Conservation (phyloP, 2,888 invertebrate species). For the Seladonia tumulorum region DNA sequence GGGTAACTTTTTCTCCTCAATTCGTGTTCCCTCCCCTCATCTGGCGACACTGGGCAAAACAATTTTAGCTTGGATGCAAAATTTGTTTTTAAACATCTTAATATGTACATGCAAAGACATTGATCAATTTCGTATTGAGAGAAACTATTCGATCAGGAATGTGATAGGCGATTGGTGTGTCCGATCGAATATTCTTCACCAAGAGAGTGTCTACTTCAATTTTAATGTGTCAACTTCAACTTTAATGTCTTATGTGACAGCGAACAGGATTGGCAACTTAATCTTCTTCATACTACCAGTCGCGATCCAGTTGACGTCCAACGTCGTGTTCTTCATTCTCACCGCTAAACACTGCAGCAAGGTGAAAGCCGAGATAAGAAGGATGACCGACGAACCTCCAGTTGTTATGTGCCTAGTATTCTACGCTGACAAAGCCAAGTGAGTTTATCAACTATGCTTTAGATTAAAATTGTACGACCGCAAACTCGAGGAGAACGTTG, state of each 20-base stretch:
- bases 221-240: neutral
- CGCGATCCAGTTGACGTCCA: slow-evolving; percentile 87
- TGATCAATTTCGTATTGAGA: no score
- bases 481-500: neutral
- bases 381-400: slow-evolving; percentile 87
- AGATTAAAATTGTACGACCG: neutral
- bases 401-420: slow-evolving; percentile 87
- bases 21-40: no score
- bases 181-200: neutral
- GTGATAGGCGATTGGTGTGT: neutral
- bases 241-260: slow-evolving; percentile 25
- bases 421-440: slow-evolving; percentile 89
- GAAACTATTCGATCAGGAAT: neutral
- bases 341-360: slow-evolving; percentile 89
- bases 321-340: slow-evolving; percentile 88
- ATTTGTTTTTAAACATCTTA: no score
- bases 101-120: no score
- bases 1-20: no score
- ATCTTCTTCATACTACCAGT: slow-evolving; percentile 89
- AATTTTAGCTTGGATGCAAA: no score
- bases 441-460: slow-evolving; percentile 74
- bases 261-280: slow-evolving; percentile 74
- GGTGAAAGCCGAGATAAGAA: slow-evolving; percentile 90
- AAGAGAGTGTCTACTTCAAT: neutral
- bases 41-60: no score